Percentiles rank a stretch among this genome's conserved stretches.
phyloP scores from a whole-genome alignment of 1,140 invertebrate species.

The Drosophila takahashii region DNA sequence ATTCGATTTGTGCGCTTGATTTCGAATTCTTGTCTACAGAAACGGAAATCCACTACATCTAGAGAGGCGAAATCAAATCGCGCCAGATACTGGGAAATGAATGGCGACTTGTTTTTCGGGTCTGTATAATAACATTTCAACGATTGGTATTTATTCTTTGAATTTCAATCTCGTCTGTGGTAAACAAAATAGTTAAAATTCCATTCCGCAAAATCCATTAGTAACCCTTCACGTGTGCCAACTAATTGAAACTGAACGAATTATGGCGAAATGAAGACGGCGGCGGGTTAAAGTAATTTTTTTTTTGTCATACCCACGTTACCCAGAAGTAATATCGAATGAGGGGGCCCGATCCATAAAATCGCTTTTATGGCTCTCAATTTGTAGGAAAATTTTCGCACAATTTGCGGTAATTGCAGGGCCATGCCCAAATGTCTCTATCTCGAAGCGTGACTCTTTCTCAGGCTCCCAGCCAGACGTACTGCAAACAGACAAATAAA shows the following conservation, averaged over 20 bases:
- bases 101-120: constrained; percentile 76
- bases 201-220: constrained; percentile 20
- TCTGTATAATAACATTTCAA: constrained; percentile 58
- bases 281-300: constrained; percentile 15
- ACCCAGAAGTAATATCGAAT: constrained; percentile 20
- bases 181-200: constrained; percentile 64
- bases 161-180: constrained; percentile 30
- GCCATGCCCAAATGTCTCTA: constrained; percentile 28
- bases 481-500: constrained; percentile 62
- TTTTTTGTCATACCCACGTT: not conserved
- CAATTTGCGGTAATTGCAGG: constrained; percentile 52
- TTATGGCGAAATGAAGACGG: constrained; percentile 43
- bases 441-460: constrained; percentile 33
- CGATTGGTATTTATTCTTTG: constrained; percentile 22
- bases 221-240: constrained; percentile 10
- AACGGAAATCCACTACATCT: constrained; percentile 30
- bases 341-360: constrained; percentile 53
- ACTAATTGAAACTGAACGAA: constrained; percentile 44
- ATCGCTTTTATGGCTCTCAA: constrained; percentile 41
- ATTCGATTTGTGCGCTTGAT: constrained; percentile 28
- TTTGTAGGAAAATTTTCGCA: constrained; percentile 67
- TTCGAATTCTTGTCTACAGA: constrained; percentile 30
- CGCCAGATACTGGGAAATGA: constrained; percentile 71
- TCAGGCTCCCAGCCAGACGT: constrained; percentile 50
- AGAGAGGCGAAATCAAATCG: constrained; percentile 8